phyloP scores from a whole-genome alignment of 2,888 invertebrate genomes.

The Polymixis lichenea region DNA sequence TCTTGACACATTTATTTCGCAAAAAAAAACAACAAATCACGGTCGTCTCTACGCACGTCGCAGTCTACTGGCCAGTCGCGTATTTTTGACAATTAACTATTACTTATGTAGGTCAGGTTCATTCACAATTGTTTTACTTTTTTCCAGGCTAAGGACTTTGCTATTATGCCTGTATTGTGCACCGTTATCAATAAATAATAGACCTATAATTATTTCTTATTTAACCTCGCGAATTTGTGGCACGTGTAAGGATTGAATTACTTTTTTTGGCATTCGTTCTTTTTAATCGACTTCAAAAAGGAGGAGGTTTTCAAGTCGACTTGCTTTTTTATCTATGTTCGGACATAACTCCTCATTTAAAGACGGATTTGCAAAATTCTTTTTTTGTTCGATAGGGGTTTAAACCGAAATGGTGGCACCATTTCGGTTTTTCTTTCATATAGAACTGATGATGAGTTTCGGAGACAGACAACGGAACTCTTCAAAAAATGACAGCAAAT shows the following conservation, averaged over 20 bases:
- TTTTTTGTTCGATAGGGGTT: too few relatives aligned
- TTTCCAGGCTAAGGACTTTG: constrained; percentile 62
- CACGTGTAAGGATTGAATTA: neutral
- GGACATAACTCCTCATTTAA: too few relatives aligned
- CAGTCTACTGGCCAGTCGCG: constrained; percentile 21
- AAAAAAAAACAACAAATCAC: constrained; percentile 7
- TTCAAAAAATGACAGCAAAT: too few relatives aligned
- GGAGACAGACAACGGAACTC: too few relatives aligned
- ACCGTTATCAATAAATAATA: constrained; percentile 55
- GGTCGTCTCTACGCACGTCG: constrained; percentile 46
- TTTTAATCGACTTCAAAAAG: too few relatives aligned
- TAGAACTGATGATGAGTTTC: too few relatives aligned
- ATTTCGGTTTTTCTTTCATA: too few relatives aligned
- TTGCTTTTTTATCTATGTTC: too few relatives aligned
- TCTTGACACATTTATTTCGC: constrained; percentile 27
- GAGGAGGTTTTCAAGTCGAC: too few relatives aligned
- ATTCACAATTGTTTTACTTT: constrained; percentile 40
- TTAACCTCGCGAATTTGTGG: constrained; percentile 37
- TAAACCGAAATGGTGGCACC: too few relatives aligned
- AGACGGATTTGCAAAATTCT: too few relatives aligned
- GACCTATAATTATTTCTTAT: constrained; percentile 14
- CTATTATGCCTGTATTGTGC: constrained; percentile 29
- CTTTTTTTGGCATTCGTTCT: too few relatives aligned
- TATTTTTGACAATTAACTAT: constrained; percentile 49
- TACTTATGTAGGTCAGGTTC: constrained; percentile 69